Base-by-base conservation (phyloP, 2,888 invertebrate genomes). In the Aporophyla lueneburgensis region DNA sequence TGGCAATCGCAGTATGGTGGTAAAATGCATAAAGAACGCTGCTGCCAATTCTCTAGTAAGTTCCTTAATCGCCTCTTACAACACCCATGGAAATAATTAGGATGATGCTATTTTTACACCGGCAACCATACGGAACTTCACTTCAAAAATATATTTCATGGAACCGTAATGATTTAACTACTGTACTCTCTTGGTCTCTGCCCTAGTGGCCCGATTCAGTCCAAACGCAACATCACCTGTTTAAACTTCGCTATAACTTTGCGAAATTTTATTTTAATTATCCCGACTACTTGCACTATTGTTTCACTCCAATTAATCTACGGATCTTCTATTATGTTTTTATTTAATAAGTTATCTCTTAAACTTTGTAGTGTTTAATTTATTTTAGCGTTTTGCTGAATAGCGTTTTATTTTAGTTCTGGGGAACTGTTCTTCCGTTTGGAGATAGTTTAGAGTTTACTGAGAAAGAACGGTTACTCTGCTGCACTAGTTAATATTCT, bases 241-340 rank as follows among this genome's bases (percentile, higher is more conserved):
- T 65, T 54, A 24, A 85, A 86, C 78, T 80, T 63, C 6, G 56
- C 58, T 51, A 27, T n/a, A 83, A 87, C 86, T 83, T 79, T 27
- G 27, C 6, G 53, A 75, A 87, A 91, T 87, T 90, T 90, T 85
- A 83, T 89, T 89, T 91, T 90, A 90, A 91, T 91, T 89, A 89
- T 85, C 82, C 75, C 80, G 71, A 69, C 72, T 78, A 85, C 80
- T 90, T 86, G 81, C 76, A 80, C 74, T 76, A 79, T 79, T 87
- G 87, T 87, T 87, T 59, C 63, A 58, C 68, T 84, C 33, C 63
- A 86, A 83, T 86, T 86, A 87, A 87, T 86, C 74, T 76, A 62
- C 62, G 74, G 69, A 79, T 81, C 66, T 77, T 71, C 58, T 76
- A 71, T 85, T 78, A 72, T 72, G 62, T 75, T 86, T 80, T 86